Evolutionary conservation across 2,888 invertebrate species (phyloP).

Genomic region (Morpho achilles): DNA sequence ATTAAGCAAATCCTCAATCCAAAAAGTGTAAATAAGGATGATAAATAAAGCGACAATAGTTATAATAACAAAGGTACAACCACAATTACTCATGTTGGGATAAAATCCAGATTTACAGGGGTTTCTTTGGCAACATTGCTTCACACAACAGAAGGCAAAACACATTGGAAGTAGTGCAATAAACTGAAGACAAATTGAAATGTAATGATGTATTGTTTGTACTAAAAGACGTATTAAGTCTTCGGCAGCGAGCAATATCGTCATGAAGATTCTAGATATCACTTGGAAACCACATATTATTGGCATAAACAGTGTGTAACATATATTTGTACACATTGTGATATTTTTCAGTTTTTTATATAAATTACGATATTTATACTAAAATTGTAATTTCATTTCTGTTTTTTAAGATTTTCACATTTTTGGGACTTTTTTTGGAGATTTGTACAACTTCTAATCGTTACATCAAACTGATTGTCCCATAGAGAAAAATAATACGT

Average conservation of each 20-base stretch:
- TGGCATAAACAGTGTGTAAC: constrained; percentile 31
- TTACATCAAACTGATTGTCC: too few species aligned
- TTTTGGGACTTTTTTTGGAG: neutral
- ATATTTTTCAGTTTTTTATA: neutral
- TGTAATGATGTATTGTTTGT: constrained; percentile 35
- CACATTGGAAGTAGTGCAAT: constrained; percentile 36
- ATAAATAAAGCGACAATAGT: constrained; percentile 29
- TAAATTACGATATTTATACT: constrained; percentile 1
- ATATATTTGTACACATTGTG: constrained; percentile 23
- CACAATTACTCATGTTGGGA: constrained; percentile 21
- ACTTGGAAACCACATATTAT: constrained; percentile 37
- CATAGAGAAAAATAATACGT: too few species aligned
- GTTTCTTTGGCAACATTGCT: constrained; percentile 29
- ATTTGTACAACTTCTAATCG: neutral
- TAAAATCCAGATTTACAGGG: constrained; percentile 19
- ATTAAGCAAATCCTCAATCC: constrained; percentile 34
- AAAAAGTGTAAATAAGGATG: constrained; percentile 32
- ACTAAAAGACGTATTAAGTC: constrained; percentile 37
- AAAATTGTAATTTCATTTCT: neutral
- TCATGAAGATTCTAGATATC: constrained; percentile 34
- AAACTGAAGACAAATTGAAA: constrained; percentile 33
- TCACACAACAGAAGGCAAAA: constrained; percentile 32
- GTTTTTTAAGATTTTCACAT: constrained; percentile 6
- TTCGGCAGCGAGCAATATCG: constrained; percentile 37
- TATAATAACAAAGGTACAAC: constrained; percentile 29